Evolutionary conservation across 1,140 invertebrate species (phyloP), one percentile per base, ranked within the genome.

Genomic region (Pseudomyrmex flavicornis): DNA sequence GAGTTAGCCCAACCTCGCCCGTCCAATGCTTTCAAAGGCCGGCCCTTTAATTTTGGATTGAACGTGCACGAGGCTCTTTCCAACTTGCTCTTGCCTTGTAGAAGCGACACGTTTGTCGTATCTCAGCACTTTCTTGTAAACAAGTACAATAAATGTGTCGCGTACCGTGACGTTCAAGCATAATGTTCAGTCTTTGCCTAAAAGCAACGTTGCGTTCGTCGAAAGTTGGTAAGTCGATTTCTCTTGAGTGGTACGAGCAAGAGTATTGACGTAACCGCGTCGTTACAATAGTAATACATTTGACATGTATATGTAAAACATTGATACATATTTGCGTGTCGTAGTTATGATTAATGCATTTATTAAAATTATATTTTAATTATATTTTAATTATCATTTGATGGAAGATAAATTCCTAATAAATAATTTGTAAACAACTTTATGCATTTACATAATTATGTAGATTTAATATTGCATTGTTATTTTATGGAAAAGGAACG

Each of bases 31-130:
- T 84, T 63, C 15, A 54, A 56, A 52, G 65, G 20, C 52, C 9
- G 46, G 9, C 22, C 12, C 61, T 52, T 85, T 74, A 85, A 85
- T 83, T 74, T 73, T 73, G 79, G 20, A 83, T 58, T n/a, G 35
- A 13, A 48, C 50, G 20, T 46, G 35, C 48, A 20, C 17, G 58
- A 69, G 35, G 50, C 54, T 61, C 69, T 48, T 70, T 70, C 75
- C 10, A 26, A 70, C 50, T 79, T 70, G 20, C 35, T 52, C 50
- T 52, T 52, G 13, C n/a, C 35, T 35, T 35, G 56, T 50, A 80
- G 46, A 50, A 80, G 66, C 66, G 22, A 15, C 44, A 48, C 46
- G 8, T 59, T 7, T 80, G 72, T 22, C 48, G 26, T 70, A 54
- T 20, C 2, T 26, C 13, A 35, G 54, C 1, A 69, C 44, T 56